Conservation (phyloP, 2,888 invertebrate genomes). For the Malthinus flaveolus region DNA sequence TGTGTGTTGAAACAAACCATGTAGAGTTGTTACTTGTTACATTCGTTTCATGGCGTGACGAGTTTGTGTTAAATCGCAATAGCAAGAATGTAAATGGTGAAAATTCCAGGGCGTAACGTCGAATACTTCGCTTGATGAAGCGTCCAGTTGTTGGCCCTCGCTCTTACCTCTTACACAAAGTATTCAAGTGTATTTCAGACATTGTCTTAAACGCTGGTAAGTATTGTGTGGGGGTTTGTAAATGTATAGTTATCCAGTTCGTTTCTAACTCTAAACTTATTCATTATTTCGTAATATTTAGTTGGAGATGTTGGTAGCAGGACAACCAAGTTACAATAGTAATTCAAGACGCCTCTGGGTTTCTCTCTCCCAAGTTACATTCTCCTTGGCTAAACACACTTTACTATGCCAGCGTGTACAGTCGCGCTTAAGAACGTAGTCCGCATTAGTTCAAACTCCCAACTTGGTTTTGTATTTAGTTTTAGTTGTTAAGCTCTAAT, state of each 20-base stretch:
- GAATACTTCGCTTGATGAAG: conserved; percentile 54
- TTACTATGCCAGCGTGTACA: conserved; percentile 27
- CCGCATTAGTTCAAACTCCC: conserved; percentile 37
- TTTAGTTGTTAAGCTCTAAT: conserved; percentile 37
- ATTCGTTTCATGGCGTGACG: conserved; percentile 12
- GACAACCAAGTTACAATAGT: conserved; percentile 44
- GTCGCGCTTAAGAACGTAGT: conserved; percentile 35
- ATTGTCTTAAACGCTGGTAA: conserved; percentile 42
- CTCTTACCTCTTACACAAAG: conserved; percentile 42
- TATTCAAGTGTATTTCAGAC: conserved; percentile 45
- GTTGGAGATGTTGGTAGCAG: conserved; percentile 35
- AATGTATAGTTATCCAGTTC: conserved; percentile 35
- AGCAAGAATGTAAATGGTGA: conserved; percentile 38
- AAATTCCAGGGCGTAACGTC: conserved; percentile 51
- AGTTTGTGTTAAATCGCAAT: conserved; percentile 18
- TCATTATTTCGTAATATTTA: conserved; percentile 36
- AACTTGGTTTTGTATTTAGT: conserved; percentile 39
- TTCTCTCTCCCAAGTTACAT: conserved; percentile 39
- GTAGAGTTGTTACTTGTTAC: neutral
- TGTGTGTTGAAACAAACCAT: too few relatives aligned
- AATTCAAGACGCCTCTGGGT: conserved; percentile 44
- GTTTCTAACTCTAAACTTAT: conserved; percentile 29
- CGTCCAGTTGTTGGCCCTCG: conserved; percentile 48
- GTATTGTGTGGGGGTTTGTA: conserved; percentile 37
- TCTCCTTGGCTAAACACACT: conserved; percentile 42